Evolutionary conservation across 2,113 vertebrate species (phyloP).

Genomic region (Gnathonemus longibarbis): DNA sequence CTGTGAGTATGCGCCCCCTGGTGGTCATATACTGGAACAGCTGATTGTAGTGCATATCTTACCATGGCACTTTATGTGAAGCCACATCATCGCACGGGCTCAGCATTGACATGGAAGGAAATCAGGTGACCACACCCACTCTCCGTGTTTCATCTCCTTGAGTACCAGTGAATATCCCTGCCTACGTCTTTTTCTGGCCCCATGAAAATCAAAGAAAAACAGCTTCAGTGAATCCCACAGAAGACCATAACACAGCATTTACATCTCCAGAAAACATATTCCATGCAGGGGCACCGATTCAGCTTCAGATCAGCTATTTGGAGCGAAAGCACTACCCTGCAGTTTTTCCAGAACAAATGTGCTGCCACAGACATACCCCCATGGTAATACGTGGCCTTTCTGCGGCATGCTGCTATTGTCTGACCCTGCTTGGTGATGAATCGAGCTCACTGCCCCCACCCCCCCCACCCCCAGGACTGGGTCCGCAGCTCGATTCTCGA

Average conservation of each 20-base stretch:
- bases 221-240: background rate
- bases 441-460: background rate
- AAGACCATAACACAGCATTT: slow-evolving; percentile 30
- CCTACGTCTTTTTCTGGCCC: background rate
- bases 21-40: background rate
- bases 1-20: slow-evolving; percentile 63
- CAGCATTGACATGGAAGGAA: background rate
- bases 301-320: slow-evolving; percentile 42
- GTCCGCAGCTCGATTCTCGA: background rate
- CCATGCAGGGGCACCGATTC: slow-evolving; percentile 39
- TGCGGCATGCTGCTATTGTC: slow-evolving; percentile 40
- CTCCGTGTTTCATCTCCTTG: background rate
- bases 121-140: background rate
- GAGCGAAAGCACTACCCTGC: slow-evolving; percentile 30
- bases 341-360: slow-evolving; percentile 42
- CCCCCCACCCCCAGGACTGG: background rate
- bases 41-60: background rate
- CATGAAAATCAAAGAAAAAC: background rate
- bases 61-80: background rate
- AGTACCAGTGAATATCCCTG: background rate
- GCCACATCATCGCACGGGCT: background rate
- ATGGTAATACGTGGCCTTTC: slow-evolving; percentile 43
- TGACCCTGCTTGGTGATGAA: slow-evolving; percentile 40
- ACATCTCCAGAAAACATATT: slow-evolving; percentile 31
- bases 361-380: slow-evolving; percentile 32